phyloP scores from a whole-genome alignment of 2,797 vertebrate genomes.

The Gallirallus australis region DNA sequence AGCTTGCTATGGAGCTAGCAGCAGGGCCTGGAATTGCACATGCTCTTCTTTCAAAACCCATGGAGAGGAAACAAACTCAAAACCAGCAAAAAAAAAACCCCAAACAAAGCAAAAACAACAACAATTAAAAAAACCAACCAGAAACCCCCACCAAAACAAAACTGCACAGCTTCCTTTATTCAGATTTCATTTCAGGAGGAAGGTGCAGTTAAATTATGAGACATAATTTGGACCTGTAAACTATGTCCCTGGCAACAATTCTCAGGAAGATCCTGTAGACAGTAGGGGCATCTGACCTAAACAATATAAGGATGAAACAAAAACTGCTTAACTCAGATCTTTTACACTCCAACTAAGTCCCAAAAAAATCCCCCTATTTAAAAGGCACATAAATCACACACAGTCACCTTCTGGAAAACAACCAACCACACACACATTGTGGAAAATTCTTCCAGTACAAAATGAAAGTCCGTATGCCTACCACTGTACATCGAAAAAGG shows the following conservation, averaged over 20 bases:
- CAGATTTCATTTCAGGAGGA: background rate
- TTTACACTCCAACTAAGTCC: background rate
- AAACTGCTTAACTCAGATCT: background rate
- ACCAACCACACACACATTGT: background rate
- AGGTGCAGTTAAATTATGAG: background rate
- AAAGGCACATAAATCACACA: background rate
- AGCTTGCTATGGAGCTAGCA: background rate
- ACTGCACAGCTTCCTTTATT: background rate
- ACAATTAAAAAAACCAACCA: too few species aligned
- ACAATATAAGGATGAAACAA: background rate
- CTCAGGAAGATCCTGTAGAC: background rate
- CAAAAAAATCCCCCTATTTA: background rate
- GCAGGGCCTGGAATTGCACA: too few species aligned
- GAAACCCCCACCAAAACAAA: background rate
- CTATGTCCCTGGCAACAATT: background rate
- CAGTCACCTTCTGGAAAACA: background rate
- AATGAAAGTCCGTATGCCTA: background rate
- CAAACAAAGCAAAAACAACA: too few species aligned
- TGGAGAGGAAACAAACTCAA: background rate
- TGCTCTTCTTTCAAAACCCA: background rate
- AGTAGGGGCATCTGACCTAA: background rate
- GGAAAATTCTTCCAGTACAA: background rate
- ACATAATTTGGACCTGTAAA: background rate
- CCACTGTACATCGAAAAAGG: background rate
- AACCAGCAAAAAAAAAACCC: too few species aligned